These are phyloP conservation scores for Panonychus citri DNA, from an alignment of 1,140 invertebrate genomes.

Conservation along the genomic window DNA sequence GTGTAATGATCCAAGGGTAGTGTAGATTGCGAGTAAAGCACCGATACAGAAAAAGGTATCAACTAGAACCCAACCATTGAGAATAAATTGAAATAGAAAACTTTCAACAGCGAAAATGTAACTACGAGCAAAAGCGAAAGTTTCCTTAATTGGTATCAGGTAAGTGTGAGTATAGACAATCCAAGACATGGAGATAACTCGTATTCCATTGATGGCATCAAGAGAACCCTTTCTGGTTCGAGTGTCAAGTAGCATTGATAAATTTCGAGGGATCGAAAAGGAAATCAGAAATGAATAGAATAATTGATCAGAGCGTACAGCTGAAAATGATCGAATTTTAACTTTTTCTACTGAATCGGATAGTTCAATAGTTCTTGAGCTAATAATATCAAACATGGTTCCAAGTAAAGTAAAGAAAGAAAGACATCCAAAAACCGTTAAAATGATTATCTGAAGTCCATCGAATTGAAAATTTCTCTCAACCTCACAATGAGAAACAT, in stretches of 20 bases:
- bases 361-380: too few species aligned
- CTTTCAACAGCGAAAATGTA: conserved; percentile 5
- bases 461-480: not conserved
- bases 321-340: too few species aligned
- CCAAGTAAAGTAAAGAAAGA: not conserved
- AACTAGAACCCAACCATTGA: conserved; percentile 15
- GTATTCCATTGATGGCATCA: conserved; percentile 39
- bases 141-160: conserved; percentile 7
- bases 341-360: too few species aligned
- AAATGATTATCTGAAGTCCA: not conserved
- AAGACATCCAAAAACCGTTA: not conserved
- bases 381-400: not conserved
- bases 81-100: conserved; percentile 14
- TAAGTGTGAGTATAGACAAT: conserved; percentile 70
- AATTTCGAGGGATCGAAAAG: not conserved
- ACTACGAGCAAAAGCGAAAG: not conserved
- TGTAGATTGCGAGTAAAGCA: conserved; percentile 10
- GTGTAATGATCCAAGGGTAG: conserved; percentile 4
- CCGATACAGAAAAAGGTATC: conserved; percentile 16
- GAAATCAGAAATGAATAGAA: not conserved
- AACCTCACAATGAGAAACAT: not conserved
- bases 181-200: conserved; percentile 71
- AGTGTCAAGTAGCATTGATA: not conserved
- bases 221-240: not conserved
- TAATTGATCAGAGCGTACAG: too few species aligned